A percentile compares a stretch with the other conserved stretches of the same genome.
Evolutionary conservation across 1,140 invertebrate genomes (phyloP).

Genomic region (Lepidostoma basale): DNA sequence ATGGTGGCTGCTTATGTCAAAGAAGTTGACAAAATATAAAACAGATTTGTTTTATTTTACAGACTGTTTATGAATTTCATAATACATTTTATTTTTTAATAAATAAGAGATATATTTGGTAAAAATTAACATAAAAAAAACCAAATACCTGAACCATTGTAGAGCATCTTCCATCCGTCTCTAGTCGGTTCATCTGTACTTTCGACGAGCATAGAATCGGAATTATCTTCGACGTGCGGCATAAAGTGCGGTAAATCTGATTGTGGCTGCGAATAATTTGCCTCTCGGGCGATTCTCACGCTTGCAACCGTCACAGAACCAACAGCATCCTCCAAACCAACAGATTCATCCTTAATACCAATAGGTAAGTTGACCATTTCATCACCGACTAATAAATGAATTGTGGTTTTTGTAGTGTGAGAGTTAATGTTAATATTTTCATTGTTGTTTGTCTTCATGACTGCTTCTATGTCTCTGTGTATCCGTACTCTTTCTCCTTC

Average conservation of each 20-base stretch:
- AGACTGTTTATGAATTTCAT: no score
- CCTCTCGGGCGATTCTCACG: constrained; percentile 2
- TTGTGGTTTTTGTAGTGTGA: no score
- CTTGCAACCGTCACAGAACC: not conserved
- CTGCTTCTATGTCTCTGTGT: constrained; percentile 13
- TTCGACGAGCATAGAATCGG: constrained; percentile 45
- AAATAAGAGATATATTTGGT: no score
- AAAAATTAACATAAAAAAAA: no score
- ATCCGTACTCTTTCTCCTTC: constrained; percentile 29
- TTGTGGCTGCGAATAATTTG: constrained; percentile 35
- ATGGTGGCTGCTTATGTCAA: no score
- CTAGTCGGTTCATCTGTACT: constrained; percentile 54
- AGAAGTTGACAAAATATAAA: no score
- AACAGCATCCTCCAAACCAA: not conserved
- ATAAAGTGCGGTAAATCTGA: constrained; percentile 33
- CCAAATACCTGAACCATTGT: constrained; percentile 79
- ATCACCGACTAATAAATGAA: no score
- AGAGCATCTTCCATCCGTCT: constrained; percentile 73
- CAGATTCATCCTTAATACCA: not conserved
- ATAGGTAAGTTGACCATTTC: no score
- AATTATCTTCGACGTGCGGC: constrained; percentile 34
- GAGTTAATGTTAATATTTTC: no score
- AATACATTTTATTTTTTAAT: no score
- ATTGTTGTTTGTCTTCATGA: not conserved
- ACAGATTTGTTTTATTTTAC: no score